Evolutionary conservation across 2,888 invertebrate genomes (phyloP).

Genomic region (Limnephilus auricula): DNA sequence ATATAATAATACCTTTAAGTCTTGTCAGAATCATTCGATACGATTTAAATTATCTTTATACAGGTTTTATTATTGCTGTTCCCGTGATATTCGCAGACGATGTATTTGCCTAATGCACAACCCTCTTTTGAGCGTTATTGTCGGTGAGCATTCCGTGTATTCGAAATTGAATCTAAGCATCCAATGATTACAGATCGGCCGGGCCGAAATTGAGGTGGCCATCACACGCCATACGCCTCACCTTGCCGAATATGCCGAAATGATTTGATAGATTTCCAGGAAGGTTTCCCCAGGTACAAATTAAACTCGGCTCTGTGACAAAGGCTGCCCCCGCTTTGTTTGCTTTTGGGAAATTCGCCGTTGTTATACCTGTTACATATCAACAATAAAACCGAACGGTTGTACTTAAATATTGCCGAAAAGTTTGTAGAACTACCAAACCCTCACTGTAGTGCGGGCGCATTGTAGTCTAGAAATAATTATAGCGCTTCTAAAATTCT

Average conservation of each 20-base stretch:
- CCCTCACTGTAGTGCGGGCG: neutral
- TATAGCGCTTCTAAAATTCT: neutral
- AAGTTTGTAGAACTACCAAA: slow-evolving; percentile 13
- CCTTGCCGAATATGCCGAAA: slow-evolving; percentile 51
- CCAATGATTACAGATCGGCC: slow-evolving; percentile 17
- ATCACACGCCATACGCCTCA: neutral
- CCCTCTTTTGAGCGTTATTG: neutral
- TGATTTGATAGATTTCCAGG: slow-evolving; percentile 58
- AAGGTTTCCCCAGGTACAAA: slow-evolving; percentile 65
- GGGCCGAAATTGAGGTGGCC: slow-evolving; percentile 32
- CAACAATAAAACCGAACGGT: slow-evolving; percentile 46
- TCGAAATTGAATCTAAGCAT: neutral
- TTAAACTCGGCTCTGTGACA: slow-evolving; percentile 65
- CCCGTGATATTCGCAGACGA: neutral
- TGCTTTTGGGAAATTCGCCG: slow-evolving; percentile 64
- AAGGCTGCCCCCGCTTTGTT: slow-evolving; percentile 59
- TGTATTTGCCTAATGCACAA: neutral
- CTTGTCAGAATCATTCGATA: neutral
- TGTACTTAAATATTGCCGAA: slow-evolving; percentile 30
- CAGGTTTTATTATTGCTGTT: neutral
- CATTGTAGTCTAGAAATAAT: slow-evolving; percentile 6
- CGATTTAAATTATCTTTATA: no score
- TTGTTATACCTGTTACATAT: slow-evolving; percentile 56
- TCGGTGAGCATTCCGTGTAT: neutral
- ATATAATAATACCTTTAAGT: no score